phyloP scores from a whole-genome alignment of 2,797 vertebrate genomes.

The Sebastes cheni region DNA sequence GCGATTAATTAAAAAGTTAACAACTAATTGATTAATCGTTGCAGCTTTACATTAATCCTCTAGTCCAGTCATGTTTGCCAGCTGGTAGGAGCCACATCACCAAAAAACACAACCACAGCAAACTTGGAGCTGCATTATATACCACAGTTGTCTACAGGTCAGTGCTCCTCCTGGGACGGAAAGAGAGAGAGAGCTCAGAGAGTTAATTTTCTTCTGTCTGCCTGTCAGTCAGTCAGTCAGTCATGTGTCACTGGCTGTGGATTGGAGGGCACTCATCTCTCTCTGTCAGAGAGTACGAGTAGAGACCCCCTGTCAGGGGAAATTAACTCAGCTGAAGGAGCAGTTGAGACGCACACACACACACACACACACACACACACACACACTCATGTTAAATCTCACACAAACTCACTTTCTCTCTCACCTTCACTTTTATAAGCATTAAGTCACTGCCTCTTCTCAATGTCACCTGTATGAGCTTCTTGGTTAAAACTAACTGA shows the following conservation, averaged over 20 bases:
- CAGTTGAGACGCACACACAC: neutral
- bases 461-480: neutral
- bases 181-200: neutral
- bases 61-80: neutral
- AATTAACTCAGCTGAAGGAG: conserved; percentile 43
- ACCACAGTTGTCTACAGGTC: neutral
- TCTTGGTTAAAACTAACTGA: neutral
- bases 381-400: neutral
- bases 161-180: neutral
- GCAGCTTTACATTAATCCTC: neutral
- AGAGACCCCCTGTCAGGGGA: conserved; percentile 45
- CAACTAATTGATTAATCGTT: too few species aligned
- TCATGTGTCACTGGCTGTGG: conserved; percentile 45
- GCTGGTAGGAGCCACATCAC: neutral
- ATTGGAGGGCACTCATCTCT: conserved; percentile 33
- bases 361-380: neutral
- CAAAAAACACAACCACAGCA: neutral
- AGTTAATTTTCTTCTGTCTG: conserved; percentile 19
- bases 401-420: neutral
- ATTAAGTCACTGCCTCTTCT: neutral
- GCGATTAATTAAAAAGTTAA: too few species aligned
- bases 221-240: conserved; percentile 28
- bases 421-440: neutral
- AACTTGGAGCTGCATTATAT: neutral
- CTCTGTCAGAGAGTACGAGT: conserved; percentile 13